Evolutionary conservation across 2,888 invertebrate genomes (phyloP).

Genomic region (Altica lythri): DNA sequence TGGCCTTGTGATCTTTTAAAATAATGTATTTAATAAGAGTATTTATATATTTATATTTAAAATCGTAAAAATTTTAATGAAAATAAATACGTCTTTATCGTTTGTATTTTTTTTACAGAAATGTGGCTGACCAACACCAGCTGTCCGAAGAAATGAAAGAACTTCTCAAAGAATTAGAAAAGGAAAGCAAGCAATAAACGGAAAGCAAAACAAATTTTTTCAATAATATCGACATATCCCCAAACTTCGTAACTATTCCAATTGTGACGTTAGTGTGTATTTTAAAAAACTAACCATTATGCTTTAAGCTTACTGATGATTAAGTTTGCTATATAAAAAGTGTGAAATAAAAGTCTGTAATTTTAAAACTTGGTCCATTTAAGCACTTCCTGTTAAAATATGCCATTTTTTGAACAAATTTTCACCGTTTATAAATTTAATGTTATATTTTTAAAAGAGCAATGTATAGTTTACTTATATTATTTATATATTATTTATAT

Average conservation of each 20-base stretch:
- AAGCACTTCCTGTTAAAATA: conserved; percentile 28
- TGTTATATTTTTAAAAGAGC: conserved; percentile 35
- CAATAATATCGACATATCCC: conserved; percentile 38
- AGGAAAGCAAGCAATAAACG: conserved; percentile 54
- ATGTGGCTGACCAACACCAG: conserved; percentile 53
- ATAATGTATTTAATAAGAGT: too few relatives aligned
- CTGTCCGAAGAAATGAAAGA: conserved; percentile 57
- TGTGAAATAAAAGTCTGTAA: conserved; percentile 9
- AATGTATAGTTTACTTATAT: conserved; percentile 34
- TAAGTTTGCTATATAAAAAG: conserved; percentile 6
- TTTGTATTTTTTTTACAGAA: conserved; percentile 42
- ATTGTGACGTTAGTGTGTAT: conserved; percentile 23
- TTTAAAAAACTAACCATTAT: conserved; percentile 17
- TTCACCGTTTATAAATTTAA: conserved; percentile 21
- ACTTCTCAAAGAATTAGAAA: conserved; percentile 54
- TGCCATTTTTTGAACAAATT: conserved; percentile 28
- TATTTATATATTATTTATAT: conserved; percentile 35
- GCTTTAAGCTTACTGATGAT: conserved; percentile 27
- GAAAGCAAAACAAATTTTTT: conserved; percentile 38
- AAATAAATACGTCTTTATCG: neutral
- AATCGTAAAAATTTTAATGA: too few relatives aligned
- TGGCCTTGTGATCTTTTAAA: too few relatives aligned
- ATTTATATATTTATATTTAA: too few relatives aligned
- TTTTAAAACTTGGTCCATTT: conserved; percentile 20
- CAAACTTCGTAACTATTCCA: conserved; percentile 35